Base-by-base conservation (phyloP, 35 echinoderm and acorn worm genomes). In the Nesometra sesokonis region DNA sequence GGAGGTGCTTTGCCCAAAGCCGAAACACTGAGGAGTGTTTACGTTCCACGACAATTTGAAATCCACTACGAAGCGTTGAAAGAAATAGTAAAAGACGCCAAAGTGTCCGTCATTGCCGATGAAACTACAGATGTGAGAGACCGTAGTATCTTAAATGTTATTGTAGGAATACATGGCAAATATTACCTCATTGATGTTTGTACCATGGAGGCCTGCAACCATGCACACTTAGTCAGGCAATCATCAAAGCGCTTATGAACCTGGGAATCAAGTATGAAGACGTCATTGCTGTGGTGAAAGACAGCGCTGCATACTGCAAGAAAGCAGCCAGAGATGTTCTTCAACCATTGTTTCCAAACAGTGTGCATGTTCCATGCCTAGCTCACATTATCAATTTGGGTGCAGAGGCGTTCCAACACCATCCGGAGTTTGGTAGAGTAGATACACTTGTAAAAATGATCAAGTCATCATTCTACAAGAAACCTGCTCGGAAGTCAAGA, bases 51-150 rank as follows among this genome's bases (percentile, higher is more conserved):
- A 0, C 78, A 82, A 32, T 93, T 90, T 43, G 0, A 86, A 15
- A 78, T 37, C 17, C 92, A 93, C 82, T 57, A 83, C 35, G 47
- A 31, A 32, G 88, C 88, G 19, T 32, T 93, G 40, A 86, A 87
- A 76, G 34, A 90, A 33, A 23, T 84, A 31, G 27, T 93, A 0
- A 86, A 87, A 84, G 88, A 52, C 21, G 34, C 34, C 35, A 89
- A 88, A 34, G 76, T 93, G 13, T 88, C 86, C 36, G 52, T 93
- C 30, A 88, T 89, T 29, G 86, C 86, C 11, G 91, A 93, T 85
- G 91, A 93, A 79, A 93, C 92, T 31, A 93, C 92, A 34, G 92
- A 90, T 43, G 80, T 90, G 13, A 32, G 88, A 19, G 92, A 93
- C 35, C 34, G 83, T 30, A 93, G 92, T 38, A 90, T 93, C 52